Evolutionary conservation across 2,888 invertebrate species (phyloP).

Genomic region (Drosophila imparisetae): DNA sequence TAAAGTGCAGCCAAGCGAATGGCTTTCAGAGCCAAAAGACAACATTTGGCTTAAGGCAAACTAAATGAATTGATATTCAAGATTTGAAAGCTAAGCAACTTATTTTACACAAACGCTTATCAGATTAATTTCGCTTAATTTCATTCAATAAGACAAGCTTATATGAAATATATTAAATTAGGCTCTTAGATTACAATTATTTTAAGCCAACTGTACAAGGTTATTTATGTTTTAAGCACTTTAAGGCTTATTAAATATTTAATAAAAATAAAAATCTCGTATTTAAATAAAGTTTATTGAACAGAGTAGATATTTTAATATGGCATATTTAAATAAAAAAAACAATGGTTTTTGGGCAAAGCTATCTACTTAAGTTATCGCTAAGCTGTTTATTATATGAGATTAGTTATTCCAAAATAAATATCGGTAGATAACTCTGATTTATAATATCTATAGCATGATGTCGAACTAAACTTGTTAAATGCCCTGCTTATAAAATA

Average conservation of each 20-base stretch:
- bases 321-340: not conserved
- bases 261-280: not conserved
- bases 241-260: not conserved
- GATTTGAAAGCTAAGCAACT: not conserved
- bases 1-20: conserved; percentile 58
- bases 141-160: not conserved
- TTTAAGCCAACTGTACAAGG: not conserved
- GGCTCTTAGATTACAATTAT: not conserved
- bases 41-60: conserved; percentile 14
- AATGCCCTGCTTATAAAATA: not conserved
- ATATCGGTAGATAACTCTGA: not conserved
- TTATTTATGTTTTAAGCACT: not conserved
- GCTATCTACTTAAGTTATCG: not conserved
- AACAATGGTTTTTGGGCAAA: not conserved
- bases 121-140: not conserved
- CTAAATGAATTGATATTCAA: conserved; percentile 29
- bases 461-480: not conserved
- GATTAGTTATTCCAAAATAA: too few species aligned
- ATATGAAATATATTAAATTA: not conserved
- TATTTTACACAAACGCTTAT: not conserved
- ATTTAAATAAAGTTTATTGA: not conserved
- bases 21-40: conserved; percentile 10
- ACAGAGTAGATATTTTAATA: not conserved
- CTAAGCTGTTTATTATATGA: too few species aligned
- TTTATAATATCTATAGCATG: not conserved